Evolutionary conservation across 1,140 invertebrate species (phyloP).

Genomic region (Trinorchestia longiramus): DNA sequence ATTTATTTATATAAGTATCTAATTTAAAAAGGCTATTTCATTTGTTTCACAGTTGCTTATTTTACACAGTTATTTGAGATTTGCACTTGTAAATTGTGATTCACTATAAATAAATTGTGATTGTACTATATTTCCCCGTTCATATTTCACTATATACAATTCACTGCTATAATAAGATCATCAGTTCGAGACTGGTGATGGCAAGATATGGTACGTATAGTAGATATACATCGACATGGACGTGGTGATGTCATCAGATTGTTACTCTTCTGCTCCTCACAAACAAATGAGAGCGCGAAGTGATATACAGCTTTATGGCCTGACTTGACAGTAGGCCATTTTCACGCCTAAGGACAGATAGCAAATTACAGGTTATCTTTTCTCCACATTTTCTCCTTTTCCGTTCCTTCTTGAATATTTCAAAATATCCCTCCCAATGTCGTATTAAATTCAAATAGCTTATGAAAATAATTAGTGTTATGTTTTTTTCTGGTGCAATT

Average conservation of each 20-base stretch:
- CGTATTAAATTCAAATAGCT: not conserved
- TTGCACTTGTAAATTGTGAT: not conserved
- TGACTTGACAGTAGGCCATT: not conserved
- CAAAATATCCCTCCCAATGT: not conserved
- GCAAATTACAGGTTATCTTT: not conserved
- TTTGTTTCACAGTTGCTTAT: not conserved
- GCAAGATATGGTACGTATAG: not conserved
- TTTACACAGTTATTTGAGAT: too few species aligned
- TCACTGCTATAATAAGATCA: not conserved
- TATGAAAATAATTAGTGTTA: not conserved
- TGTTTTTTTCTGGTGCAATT: not conserved
- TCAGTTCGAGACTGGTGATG: not conserved
- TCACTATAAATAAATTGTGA: not conserved
- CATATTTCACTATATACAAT: not conserved
- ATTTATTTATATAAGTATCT: not conserved
- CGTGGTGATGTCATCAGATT: not conserved
- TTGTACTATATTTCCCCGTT: too few species aligned
- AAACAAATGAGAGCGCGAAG: not conserved
- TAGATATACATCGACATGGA: not conserved
- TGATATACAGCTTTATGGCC: not conserved
- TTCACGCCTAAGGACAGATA: not conserved
- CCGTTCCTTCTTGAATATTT: not conserved
- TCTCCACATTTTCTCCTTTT: not conserved
- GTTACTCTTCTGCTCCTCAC: not conserved
- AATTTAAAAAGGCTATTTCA: not conserved